A percentile compares a stretch with the other conserved stretches of the same genome.
phyloP scores from a whole-genome alignment of 1,140 invertebrate species.

The Neoseiulus cucumeris region DNA sequence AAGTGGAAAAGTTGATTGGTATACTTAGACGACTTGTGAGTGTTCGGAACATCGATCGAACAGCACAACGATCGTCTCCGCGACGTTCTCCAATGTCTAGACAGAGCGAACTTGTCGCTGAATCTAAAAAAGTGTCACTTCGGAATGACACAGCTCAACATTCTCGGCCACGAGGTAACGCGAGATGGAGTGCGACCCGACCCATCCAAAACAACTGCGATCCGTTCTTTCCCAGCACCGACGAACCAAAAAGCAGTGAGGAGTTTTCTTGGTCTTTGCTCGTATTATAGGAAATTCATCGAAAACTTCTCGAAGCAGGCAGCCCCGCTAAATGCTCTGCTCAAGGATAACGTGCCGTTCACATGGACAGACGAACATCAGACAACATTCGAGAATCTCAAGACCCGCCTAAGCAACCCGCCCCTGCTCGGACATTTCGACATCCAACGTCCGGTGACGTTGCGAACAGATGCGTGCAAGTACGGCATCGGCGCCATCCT shows the following conservation, averaged over 20 bases:
- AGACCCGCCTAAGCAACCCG: background rate
- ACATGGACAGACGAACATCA: conserved; percentile 12
- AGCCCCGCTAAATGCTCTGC: conserved; percentile 23
- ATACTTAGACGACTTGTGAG: background rate
- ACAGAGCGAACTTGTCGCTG: conserved; percentile 17
- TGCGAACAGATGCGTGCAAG: background rate
- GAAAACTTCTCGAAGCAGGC: conserved; percentile 24
- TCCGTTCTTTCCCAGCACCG: conserved; percentile 24
- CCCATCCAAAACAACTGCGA: conserved; percentile 26
- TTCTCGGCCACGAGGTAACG: conserved; percentile 22
- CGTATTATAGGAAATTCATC: conserved; percentile 23
- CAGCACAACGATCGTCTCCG: conserved; percentile 13
- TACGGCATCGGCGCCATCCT: background rate
- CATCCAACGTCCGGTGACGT: background rate
- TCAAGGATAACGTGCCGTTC: conserved; percentile 15
- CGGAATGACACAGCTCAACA: conserved; percentile 13
- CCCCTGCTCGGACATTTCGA: background rate
- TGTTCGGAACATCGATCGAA: conserved; percentile 16
- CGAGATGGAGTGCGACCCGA: conserved; percentile 24
- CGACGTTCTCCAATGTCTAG: conserved; percentile 11
- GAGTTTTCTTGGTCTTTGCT: conserved; percentile 28
- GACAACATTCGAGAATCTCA: background rate
- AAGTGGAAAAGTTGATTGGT: conserved; percentile 17
- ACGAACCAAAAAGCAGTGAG: conserved; percentile 25
- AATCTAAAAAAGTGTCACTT: conserved; percentile 17